Conservation (phyloP, 2,113 vertebrate genomes). For the Melanotaenia duboulayi region DNA sequence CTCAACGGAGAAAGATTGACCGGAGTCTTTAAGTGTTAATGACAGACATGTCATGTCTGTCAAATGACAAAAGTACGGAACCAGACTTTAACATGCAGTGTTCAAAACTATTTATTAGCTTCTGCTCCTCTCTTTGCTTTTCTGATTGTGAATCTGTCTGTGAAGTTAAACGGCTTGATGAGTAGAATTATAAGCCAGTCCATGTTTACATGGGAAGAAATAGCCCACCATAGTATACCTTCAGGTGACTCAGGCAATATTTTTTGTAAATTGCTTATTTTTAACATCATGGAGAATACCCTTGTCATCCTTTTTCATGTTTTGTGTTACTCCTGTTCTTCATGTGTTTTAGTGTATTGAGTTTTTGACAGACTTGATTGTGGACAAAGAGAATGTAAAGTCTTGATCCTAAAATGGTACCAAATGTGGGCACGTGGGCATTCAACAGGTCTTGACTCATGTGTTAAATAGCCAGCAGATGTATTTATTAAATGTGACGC, state of each 20-base stretch:
- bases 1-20: constrained; percentile 59
- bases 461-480: constrained; percentile 33
- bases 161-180: constrained; percentile 42
- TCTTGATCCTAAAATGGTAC: constrained; percentile 35
- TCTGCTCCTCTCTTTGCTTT: constrained; percentile 51
- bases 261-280: constrained; percentile 59
- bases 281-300: constrained; percentile 21
- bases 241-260: constrained; percentile 40
- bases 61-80: constrained; percentile 29
- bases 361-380: constrained; percentile 74
- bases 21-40: constrained; percentile 29
- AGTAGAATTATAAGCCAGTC: constrained; percentile 52
- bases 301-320: constrained; percentile 37
- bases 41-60: constrained; percentile 27
- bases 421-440: constrained; percentile 30
- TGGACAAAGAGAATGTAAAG: constrained; percentile 78
- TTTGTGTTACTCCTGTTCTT: constrained; percentile 35
- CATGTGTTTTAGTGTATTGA: constrained; percentile 55
- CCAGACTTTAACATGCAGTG: constrained; percentile 44
- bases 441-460: constrained; percentile 14
- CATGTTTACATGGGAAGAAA: constrained; percentile 71
- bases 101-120: constrained; percentile 70
- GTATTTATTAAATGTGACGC: constrained; percentile 77
- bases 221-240: constrained; percentile 17
- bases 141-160: constrained; percentile 46